Evolutionary conservation across 2,113 vertebrate species (phyloP).

Genomic region (Psophia crepitans): DNA sequence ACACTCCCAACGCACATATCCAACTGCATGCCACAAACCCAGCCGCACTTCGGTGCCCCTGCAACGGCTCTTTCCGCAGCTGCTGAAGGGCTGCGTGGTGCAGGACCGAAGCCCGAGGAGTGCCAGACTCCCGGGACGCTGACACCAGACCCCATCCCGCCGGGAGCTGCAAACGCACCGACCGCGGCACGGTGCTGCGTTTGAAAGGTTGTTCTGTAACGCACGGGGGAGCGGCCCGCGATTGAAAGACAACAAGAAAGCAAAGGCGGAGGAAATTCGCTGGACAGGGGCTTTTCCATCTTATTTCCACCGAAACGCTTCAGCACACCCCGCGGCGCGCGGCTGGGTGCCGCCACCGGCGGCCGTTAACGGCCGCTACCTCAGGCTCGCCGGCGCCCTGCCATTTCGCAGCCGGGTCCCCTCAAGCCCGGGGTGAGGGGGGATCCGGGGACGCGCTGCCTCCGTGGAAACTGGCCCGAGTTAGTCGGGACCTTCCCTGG

Average conservation of each 20-base stretch:
- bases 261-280: neutral
- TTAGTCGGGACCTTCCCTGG: neutral
- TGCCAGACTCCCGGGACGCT: neutral
- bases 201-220: neutral
- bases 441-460: neutral
- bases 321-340: neutral
- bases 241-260: neutral
- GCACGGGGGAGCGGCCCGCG: neutral
- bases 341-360: neutral
- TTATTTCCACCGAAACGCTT: neutral
- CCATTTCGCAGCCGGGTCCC: neutral
- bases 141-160: neutral
- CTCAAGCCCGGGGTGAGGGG: too few relatives aligned
- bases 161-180: neutral
- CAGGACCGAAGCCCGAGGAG: neutral
- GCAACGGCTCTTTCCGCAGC: neutral
- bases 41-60: neutral
- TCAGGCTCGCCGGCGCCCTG: neutral
- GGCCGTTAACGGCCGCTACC: neutral
- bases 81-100: neutral
- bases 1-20: neutral
- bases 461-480: neutral
- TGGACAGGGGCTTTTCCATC: neutral
- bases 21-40: neutral
- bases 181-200: neutral